Conservation (phyloP, 1,140 invertebrate species). For the Tetramorium parvispinum region DNA sequence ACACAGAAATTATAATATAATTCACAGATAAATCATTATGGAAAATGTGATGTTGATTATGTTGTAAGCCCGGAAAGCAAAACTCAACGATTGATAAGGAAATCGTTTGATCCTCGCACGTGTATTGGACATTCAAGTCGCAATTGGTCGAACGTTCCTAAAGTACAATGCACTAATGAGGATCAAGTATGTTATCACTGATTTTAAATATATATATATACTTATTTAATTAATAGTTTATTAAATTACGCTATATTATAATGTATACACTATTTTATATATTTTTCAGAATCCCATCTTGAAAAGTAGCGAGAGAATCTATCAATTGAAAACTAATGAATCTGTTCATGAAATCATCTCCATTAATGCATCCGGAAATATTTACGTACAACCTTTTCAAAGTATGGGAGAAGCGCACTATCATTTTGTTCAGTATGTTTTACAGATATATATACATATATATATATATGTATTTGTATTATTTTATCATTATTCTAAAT, state of each 20-base stretch:
- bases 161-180: slow-evolving; percentile 79
- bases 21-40: slow-evolving; percentile 82
- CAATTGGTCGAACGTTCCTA: slow-evolving; percentile 82
- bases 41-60: slow-evolving; percentile 82
- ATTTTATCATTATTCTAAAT: slow-evolving; percentile 2
- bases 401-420: slow-evolving; percentile 83
- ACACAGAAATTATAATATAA: slow-evolving; percentile 30
- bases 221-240: slow-evolving; percentile 32
- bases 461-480: not conserved
- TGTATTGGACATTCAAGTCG: slow-evolving; percentile 79
- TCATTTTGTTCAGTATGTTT: slow-evolving; percentile 68
- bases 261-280: not conserved
- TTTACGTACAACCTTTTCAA: slow-evolving; percentile 84
- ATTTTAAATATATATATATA: not conserved
- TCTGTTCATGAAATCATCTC: slow-evolving; percentile 70
- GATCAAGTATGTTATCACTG: slow-evolving; percentile 77
- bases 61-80: slow-evolving; percentile 75
- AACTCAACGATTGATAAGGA: slow-evolving; percentile 78
- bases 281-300: slow-evolving; percentile 72
- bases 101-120: slow-evolving; percentile 81
- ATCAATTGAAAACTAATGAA: slow-evolving; percentile 71
- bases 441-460: not conserved
- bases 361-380: slow-evolving; percentile 82
- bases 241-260: not conserved
- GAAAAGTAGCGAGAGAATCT: slow-evolving; percentile 83